Conservation (phyloP, 2,888 invertebrate genomes). For the Coleophora deauratella region DNA sequence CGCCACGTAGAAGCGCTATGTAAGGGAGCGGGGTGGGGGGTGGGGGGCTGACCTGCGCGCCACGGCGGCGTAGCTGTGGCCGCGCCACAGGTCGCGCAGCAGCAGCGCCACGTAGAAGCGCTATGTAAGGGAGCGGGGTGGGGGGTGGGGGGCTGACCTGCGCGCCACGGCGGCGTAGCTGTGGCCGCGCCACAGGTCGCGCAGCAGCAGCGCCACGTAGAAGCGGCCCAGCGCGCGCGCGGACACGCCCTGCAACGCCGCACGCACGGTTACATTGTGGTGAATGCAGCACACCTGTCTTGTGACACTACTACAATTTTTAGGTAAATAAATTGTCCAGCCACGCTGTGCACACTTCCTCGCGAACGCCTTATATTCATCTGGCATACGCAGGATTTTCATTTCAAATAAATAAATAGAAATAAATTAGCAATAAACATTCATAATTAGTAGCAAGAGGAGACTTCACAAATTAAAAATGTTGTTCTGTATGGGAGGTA, state of each 20-base stretch:
- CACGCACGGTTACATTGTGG: no score
- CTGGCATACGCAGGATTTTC: no score
- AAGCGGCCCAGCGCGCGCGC: constrained; percentile 82
- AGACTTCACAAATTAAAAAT: no score
- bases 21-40: constrained; percentile 72
- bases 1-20: constrained; percentile 88
- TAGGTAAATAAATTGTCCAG: no score
- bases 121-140: constrained; percentile 76
- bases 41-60: constrained; percentile 76
- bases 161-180: constrained; percentile 79
- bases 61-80: constrained; percentile 75
- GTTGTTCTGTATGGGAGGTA: no score
- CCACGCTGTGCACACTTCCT: no score
- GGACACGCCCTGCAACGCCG: constrained; percentile 71
- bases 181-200: constrained; percentile 85
- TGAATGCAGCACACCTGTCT: no score
- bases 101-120: constrained; percentile 92
- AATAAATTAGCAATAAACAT: no score
- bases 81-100: constrained; percentile 84
- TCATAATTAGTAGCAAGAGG: no score
- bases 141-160: constrained; percentile 60
- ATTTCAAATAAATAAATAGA: no score
- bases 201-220: constrained; percentile 89
- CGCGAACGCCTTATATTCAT: no score
- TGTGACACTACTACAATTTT: no score